Evolutionary conservation across 2,113 vertebrate genomes (phyloP), one percentile per base, ranked within the genome.

Genomic region (Grammomys surdaster): DNA sequence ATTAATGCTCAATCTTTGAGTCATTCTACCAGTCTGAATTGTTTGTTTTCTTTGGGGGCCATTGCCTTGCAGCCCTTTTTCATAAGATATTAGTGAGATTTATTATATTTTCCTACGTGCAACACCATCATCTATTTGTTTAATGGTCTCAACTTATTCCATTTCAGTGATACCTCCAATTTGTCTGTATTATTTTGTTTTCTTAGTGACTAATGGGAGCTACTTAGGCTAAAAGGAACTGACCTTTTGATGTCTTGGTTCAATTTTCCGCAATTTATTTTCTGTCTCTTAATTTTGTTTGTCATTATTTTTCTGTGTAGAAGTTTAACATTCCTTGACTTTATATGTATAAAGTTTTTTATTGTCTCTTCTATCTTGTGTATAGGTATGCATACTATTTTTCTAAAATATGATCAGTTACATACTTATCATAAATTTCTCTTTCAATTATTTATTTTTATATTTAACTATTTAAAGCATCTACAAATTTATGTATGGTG

Each of bases 141-240:
- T 93, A 24, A 95, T 63, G 31, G 85, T 94, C 91, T 92, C 36
- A 95, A 63, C 10, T 36, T 95, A 93, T 80, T 96, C 26, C 31
- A 31, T 94, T 95, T 97, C 85, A 92, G 78, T 24, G 12, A 94
- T 89, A n/a, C 76, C 60, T 82, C 40, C 54, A 88, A 88, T 96
- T 97, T 95, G 5, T 96, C 90, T 93, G 40, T 43, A 69, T 92
- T 93, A 90, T 84, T 95, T 90, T 92, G 43, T 88, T 96, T 93
- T 85, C 65, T 94, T 96, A 72, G 7, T 26, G 22, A 77, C 80
- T 95, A 96, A 88, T 85, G 69, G 82, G 26, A 84, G 16, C 31
- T 87, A 69, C 14, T 90, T 89, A 89, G 12, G 10, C 2, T 6
- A 3, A 65, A 86, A 78, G 48, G n/a, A 93, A 82, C 28, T 95